Base-by-base conservation (phyloP, 1,140 invertebrate genomes). In the Calycopis cecrops region DNA sequence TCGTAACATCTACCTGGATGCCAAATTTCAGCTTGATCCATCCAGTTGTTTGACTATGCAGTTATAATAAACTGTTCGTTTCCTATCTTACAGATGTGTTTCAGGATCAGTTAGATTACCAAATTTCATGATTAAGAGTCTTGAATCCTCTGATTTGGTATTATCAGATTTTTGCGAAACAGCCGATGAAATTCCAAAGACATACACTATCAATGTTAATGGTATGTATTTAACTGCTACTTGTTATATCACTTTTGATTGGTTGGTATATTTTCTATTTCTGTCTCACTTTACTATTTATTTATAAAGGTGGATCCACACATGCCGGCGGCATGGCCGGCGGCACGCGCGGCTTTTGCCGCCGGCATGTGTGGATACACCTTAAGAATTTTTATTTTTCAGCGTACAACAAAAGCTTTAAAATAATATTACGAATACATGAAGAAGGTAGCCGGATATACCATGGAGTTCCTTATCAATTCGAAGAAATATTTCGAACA, bases 131-230 rank as follows among this genome's bases (percentile, higher is more conserved):
- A 56, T 76, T 2, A 48, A 67, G 14, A 67, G 51, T 4, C 66
- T 86, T 10, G 71, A 67, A 3, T 62, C 61, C 2, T 73, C 72
- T 3, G 78, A 84, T 58, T 63, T 86, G 6, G 33, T 52, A n/a
- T 66, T 86, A 67, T 59, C 60, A 0, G 67, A 86, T n/a, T 82
- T 85, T 54, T 76, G 67, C 21, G 79, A 83, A 51, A 59, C 57
- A 11, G 33, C 64, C n/a, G 56, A 67, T 9, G 70, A 60, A 37
- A 65, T 84, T 48, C 76, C 79, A 1, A 73, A 70, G n/a, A 65
- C 50, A 18, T 81, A 72, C 49, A 75, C 75, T 1, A 67, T 86
- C 47, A 75, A 75, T 59, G 64, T 80, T 9, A 63, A 48, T 50
- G 71, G 83, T 86, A 73, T 76, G 76, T 28, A 6, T 28, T 28